phyloP scores from a whole-genome alignment of 2,888 invertebrate species.

The Machimus rusticus region DNA sequence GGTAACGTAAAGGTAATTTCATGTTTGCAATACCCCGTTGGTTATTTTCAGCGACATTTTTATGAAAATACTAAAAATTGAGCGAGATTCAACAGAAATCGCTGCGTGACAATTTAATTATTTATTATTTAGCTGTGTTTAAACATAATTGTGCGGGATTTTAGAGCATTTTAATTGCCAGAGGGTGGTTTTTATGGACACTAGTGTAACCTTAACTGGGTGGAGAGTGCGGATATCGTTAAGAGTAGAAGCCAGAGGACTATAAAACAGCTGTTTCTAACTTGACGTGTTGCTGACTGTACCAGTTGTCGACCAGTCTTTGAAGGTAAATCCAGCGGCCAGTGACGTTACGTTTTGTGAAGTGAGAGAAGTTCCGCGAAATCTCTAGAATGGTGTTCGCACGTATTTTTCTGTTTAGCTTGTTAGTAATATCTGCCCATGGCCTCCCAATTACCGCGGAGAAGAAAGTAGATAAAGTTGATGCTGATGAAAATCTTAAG shows the following conservation, averaged over 20 bases:
- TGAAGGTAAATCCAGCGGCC: no score
- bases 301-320: background rate
- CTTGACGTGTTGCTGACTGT: background rate
- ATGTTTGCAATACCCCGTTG: no score
- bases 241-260: background rate
- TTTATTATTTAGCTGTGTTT: no score
- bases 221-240: background rate
- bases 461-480: background rate
- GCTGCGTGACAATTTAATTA: no score
- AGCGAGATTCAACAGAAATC: no score
- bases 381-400: background rate
- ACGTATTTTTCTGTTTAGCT: background rate
- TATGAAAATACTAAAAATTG: no score
- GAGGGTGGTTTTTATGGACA: no score
- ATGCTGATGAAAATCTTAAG: background rate
- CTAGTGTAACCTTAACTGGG: background rate
- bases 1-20: no score
- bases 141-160: no score
- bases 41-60: no score
- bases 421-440: background rate
- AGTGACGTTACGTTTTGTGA: background rate
- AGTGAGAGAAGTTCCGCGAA: background rate
- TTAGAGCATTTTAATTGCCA: no score
- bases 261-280: background rate
- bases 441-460: background rate